A percentile compares a stretch with the other conserved stretches of the same genome.
phyloP scores from a whole-genome alignment of 2,797 vertebrate genomes.

The Hoplostethus atlanticus region DNA sequence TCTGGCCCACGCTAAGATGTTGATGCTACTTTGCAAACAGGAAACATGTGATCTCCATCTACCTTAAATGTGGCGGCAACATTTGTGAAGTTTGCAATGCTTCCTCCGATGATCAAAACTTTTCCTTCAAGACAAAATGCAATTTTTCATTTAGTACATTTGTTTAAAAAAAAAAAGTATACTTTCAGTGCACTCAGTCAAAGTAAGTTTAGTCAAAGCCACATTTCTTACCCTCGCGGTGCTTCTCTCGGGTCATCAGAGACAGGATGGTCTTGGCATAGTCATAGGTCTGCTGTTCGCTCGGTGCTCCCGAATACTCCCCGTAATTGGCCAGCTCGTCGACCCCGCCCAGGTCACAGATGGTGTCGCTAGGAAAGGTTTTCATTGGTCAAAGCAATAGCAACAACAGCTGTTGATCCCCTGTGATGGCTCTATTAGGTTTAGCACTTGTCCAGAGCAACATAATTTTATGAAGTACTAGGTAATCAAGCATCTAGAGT shows the following conservation, averaged over 20 bases:
- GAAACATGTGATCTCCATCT: not conserved
- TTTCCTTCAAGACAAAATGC: constrained; percentile 85
- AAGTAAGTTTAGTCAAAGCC: not conserved
- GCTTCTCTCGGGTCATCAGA: constrained; percentile 96
- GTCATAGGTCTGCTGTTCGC: constrained; percentile 98
- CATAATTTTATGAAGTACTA: not conserved
- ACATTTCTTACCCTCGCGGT: constrained; percentile 87
- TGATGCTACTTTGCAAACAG: not conserved
- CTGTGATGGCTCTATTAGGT: not conserved
- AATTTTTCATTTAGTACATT: not conserved
- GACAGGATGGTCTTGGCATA: constrained; percentile 98
- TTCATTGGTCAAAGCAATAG: constrained; percentile 10
- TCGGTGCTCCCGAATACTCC: constrained; percentile 97
- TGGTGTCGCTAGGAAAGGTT: constrained; percentile 89
- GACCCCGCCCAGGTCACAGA: constrained; percentile 97
- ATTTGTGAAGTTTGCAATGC: constrained; percentile 99
- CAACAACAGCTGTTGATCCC: not conserved
- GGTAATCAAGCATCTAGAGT: not conserved
- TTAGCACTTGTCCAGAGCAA: not conserved
- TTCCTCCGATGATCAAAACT: constrained; percentile 96
- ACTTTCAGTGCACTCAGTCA: constrained; percentile 18
- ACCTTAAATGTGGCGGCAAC: constrained; percentile 99
- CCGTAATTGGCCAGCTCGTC: constrained; percentile 96
- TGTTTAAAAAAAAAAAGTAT: not conserved
- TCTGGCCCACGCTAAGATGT: not conserved